Evolutionary conservation across 2,888 invertebrate genomes (phyloP).

Genomic region (Ennomos quercinarius): DNA sequence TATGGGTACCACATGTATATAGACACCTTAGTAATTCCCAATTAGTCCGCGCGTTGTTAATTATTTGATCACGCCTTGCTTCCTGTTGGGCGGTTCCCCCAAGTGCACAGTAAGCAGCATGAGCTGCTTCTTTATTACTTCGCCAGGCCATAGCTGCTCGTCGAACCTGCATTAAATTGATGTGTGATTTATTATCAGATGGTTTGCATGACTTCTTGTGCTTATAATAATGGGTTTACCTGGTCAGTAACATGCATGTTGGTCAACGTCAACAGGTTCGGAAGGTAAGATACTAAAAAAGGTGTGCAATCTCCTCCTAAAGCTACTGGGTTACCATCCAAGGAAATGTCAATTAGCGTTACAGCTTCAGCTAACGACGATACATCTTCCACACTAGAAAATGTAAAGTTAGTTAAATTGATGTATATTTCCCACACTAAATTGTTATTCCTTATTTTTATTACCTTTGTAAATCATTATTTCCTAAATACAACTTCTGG

Average conservation of each 20-base stretch:
- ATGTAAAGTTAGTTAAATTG: neutral
- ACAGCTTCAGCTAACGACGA: conserved; percentile 91
- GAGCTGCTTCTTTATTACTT: conserved; percentile 90
- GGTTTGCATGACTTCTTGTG: neutral
- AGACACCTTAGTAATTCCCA: conserved; percentile 89
- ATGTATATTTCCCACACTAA: neutral
- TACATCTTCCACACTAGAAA: conserved; percentile 92
- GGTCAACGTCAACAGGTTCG: conserved; percentile 89
- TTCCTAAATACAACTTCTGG: conserved; percentile 92
- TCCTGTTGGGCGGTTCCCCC: conserved; percentile 83
- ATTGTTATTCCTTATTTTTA: conserved; percentile 6
- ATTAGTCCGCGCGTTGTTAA: conserved; percentile 94
- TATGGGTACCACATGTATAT: neutral
- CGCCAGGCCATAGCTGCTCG: conserved; percentile 93
- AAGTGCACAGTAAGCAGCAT: conserved; percentile 87
- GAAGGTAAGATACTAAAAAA: conserved; percentile 92
- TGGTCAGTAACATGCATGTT: conserved; percentile 93
- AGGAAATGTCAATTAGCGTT: conserved; percentile 92
- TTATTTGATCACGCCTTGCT: conserved; percentile 92
- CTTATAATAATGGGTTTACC: conserved; percentile 51
- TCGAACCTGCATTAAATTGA: conserved; percentile 77
- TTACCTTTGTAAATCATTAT: conserved; percentile 89
- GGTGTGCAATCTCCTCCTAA: conserved; percentile 93
- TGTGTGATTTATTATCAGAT: neutral
- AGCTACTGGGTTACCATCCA: conserved; percentile 94